phyloP scores from a whole-genome alignment of 2,113 vertebrate genomes.

The Uria aalge region DNA sequence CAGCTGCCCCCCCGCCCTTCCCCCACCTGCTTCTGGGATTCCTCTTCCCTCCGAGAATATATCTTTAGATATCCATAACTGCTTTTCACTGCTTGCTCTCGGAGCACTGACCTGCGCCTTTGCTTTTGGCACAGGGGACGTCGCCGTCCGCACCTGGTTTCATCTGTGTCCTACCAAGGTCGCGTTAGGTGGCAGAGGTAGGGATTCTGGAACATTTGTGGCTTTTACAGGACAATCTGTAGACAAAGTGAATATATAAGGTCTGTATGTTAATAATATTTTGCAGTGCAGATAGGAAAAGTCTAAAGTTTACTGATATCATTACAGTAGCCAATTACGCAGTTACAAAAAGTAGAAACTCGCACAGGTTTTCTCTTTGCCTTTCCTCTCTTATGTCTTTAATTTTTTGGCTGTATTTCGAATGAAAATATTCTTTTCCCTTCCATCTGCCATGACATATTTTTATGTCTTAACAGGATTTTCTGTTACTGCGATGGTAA shows the following conservation, averaged over 20 bases:
- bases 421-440: not conserved
- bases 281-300: not conserved
- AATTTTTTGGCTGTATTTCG: not conserved
- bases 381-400: not conserved
- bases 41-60: not conserved
- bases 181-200: fast-evolving
- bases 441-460: not conserved
- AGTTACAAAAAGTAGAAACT: not conserved
- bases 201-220: fast-evolving
- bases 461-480: not conserved
- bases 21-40: not conserved
- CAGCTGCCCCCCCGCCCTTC: not conserved
- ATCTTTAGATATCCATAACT: fast-evolving
- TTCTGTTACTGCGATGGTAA: not conserved
- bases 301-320: not conserved
- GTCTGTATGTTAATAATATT: not conserved
- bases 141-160: not conserved
- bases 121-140: not conserved
- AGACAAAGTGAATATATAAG: not conserved
- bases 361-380: not conserved
- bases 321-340: not conserved
- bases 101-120: not conserved
- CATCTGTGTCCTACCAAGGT: not conserved
- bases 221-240: not conserved
- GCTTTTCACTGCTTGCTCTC: not conserved